Percentiles rank a stretch among this genome's conserved stretches.
Conservation (phyloP, 2,113 vertebrate genomes). For the Bathybates hornii region DNA sequence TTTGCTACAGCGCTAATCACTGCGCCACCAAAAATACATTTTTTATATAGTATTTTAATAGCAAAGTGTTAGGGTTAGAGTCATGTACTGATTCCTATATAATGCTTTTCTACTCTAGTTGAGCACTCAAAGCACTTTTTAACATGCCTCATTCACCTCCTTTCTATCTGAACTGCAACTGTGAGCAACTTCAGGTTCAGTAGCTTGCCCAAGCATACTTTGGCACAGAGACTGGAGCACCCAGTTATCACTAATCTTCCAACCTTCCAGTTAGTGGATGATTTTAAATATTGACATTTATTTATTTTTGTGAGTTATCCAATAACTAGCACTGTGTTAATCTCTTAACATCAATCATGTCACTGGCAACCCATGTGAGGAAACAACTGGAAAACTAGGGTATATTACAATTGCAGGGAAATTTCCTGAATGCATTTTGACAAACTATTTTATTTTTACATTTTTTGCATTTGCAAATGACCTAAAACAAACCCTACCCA, state of each 20-base stretch:
- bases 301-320: neutral
- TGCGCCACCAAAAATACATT: accelerated
- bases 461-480: neutral
- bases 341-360: neutral
- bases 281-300: neutral
- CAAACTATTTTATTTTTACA: neutral
- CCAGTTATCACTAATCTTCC: neutral
- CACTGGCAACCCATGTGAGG: neutral
- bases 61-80: neutral
- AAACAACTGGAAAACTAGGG: neutral
- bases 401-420: neutral
- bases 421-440: neutral
- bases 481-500: neutral
- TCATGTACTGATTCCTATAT: neutral
- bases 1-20: neutral
- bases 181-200: neutral
- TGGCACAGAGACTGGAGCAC: neutral
- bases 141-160: neutral
- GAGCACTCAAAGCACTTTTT: neutral
- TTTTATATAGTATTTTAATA: neutral
- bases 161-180: neutral
- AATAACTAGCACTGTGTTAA: neutral
- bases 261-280: neutral
- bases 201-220: neutral
- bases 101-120: neutral